Percentiles rank a stretch among this genome's conserved stretches.
phyloP scores from a whole-genome alignment of 2,113 vertebrate genomes.

The Numenius arquata region DNA sequence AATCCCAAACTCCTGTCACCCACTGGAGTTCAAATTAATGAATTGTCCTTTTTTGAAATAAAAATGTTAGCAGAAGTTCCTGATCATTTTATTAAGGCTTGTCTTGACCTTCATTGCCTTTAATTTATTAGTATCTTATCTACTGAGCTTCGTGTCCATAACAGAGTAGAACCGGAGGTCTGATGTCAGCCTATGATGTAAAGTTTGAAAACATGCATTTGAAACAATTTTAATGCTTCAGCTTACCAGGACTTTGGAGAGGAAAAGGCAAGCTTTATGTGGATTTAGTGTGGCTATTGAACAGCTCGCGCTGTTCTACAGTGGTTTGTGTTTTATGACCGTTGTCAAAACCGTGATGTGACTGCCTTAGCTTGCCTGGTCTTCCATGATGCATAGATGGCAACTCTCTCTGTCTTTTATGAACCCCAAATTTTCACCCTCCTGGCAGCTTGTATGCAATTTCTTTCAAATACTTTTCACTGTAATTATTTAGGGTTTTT shows the following conservation, averaged over 20 bases:
- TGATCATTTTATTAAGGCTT: neutral
- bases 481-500: neutral
- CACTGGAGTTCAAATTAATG: neutral
- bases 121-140: neutral
- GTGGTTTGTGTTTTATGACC: slow-evolving; percentile 5
- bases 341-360: neutral
- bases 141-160: neutral
- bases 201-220: neutral
- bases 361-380: neutral
- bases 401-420: neutral
- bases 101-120: neutral
- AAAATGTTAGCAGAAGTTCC: neutral
- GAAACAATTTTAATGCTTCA: neutral
- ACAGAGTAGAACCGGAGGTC: neutral
- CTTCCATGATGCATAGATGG: neutral
- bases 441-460: neutral
- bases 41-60: neutral
- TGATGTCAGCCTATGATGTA: neutral
- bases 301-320: neutral
- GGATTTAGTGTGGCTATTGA: neutral
- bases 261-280: neutral
- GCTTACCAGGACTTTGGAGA: neutral
- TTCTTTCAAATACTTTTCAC: neutral
- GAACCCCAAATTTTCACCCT: neutral
- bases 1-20: neutral